These are phyloP conservation scores for Lanistes nyassanus DNA, from an alignment of 1,140 invertebrate genomes.

Conservation along the genomic window DNA sequence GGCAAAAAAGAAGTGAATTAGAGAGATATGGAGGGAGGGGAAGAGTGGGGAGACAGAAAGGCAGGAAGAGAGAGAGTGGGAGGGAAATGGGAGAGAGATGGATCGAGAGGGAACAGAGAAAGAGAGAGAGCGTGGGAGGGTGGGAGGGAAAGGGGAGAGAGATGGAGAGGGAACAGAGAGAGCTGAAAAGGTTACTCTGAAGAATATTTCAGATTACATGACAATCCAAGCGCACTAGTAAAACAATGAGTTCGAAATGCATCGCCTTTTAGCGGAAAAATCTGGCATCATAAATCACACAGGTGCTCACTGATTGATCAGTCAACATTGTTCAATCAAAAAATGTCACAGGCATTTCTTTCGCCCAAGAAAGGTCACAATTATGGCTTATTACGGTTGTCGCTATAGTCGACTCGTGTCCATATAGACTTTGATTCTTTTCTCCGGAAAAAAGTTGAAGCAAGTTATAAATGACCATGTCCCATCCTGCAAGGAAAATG, in stretches of 20 bases:
- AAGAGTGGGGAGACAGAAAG: neutral
- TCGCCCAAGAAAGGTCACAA: too few species aligned
- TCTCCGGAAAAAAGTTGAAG: too few species aligned
- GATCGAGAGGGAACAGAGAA: neutral
- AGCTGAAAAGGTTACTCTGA: neutral
- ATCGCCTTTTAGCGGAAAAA: neutral
- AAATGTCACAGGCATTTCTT: too few species aligned
- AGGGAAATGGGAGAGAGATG: conserved; percentile 4
- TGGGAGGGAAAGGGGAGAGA: neutral
- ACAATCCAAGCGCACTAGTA: neutral
- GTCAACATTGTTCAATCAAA: too few species aligned
- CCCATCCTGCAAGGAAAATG: too few species aligned
- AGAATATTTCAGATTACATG: neutral
- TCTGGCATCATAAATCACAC: neutral
- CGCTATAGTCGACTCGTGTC: too few species aligned
- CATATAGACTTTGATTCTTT: too few species aligned
- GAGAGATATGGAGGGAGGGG: conserved; percentile 7
- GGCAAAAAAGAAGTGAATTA: neutral
- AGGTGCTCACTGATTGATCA: too few species aligned
- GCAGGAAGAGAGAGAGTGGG: conserved; percentile 14
- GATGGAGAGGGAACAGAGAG: neutral
- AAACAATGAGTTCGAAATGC: neutral
- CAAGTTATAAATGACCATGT: too few species aligned
- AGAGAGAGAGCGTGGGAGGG: neutral
- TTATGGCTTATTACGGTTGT: too few species aligned